phyloP scores from a whole-genome alignment of 1,140 invertebrate species.

The Zelostemma sp. region DNA sequence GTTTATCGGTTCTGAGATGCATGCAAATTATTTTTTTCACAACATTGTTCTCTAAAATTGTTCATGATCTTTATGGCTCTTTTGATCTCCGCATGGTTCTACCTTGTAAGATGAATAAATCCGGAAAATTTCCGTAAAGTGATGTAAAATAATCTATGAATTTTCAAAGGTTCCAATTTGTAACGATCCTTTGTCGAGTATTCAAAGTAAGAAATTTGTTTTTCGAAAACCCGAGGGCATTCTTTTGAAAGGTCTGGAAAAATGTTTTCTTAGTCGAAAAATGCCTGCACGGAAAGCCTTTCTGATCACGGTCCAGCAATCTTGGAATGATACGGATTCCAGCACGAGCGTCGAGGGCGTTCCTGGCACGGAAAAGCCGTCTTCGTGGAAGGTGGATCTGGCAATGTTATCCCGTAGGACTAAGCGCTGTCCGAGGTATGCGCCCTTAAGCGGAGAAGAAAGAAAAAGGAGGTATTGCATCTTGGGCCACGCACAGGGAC shows the following conservation, averaged over 20 bases:
- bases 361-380: conserved; percentile 9
- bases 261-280: conserved; percentile 14
- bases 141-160: no score
- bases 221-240: not conserved
- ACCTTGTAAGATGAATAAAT: no score
- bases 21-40: no score
- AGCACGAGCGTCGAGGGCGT: not conserved
- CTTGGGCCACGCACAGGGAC: conserved; percentile 7
- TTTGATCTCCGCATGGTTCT: no score
- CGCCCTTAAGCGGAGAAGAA: not conserved
- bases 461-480: conserved; percentile 12
- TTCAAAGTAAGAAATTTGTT: no score
- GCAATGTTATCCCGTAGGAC: not conserved
- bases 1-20: no score
- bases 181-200: no score
- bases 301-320: conserved; percentile 19
- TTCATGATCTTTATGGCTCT: no score
- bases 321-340: conserved; percentile 7
- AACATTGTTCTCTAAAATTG: no score
- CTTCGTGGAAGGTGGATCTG: not conserved
- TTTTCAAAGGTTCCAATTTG: no score
- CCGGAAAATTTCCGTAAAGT: no score
- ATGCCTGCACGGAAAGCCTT: conserved; percentile 19
- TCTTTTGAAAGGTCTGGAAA: conserved; percentile 12
- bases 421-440: conserved; percentile 9